A percentile compares a stretch with the other conserved stretches of the same genome.
These are phyloP conservation scores for Diarsia brunnea DNA, from an alignment of 2,888 invertebrate genomes.

Conservation along the genomic window DNA sequence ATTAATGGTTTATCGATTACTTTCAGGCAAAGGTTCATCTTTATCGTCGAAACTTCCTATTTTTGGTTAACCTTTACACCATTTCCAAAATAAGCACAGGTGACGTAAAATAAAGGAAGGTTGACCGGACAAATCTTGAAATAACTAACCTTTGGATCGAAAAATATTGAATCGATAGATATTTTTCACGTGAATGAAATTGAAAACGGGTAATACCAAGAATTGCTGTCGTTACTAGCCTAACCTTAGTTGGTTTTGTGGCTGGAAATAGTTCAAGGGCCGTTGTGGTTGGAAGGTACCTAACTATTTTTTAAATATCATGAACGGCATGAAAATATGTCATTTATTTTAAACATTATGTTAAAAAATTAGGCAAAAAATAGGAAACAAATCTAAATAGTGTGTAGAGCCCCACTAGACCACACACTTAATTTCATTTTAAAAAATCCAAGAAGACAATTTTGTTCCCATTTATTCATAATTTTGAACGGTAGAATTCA, in stretches of 20 bases:
- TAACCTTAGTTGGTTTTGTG: slow-evolving; percentile 64
- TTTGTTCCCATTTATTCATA: too few species aligned
- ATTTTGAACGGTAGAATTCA: too few species aligned
- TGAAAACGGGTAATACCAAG: slow-evolving; percentile 44
- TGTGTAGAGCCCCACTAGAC: too few species aligned
- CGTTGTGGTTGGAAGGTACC: slow-evolving; percentile 38
- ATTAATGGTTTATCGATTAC: slow-evolving; percentile 8
- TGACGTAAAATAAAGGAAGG: slow-evolving; percentile 48
- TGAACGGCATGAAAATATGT: slow-evolving; percentile 5
- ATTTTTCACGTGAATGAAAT: slow-evolving; percentile 45
- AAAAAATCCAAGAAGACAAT: too few species aligned
- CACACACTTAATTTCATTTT: too few species aligned
- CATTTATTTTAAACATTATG: too few species aligned
- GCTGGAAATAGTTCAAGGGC: slow-evolving; percentile 66
- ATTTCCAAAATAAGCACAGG: slow-evolving; percentile 42
- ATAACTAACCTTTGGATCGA: slow-evolving; percentile 44
- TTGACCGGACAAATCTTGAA: slow-evolving; percentile 41
- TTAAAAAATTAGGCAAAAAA: too few species aligned
- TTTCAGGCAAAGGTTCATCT: background rate
- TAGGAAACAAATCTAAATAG: too few species aligned
- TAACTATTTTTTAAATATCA: background rate
- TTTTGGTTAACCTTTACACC: slow-evolving; percentile 52
- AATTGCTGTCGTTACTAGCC: slow-evolving; percentile 56
- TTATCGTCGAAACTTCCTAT: slow-evolving; percentile 40
- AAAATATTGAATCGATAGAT: slow-evolving; percentile 24